Base-by-base conservation (phyloP, 2,113 vertebrate species). In the Antechinus flavipes region DNA sequence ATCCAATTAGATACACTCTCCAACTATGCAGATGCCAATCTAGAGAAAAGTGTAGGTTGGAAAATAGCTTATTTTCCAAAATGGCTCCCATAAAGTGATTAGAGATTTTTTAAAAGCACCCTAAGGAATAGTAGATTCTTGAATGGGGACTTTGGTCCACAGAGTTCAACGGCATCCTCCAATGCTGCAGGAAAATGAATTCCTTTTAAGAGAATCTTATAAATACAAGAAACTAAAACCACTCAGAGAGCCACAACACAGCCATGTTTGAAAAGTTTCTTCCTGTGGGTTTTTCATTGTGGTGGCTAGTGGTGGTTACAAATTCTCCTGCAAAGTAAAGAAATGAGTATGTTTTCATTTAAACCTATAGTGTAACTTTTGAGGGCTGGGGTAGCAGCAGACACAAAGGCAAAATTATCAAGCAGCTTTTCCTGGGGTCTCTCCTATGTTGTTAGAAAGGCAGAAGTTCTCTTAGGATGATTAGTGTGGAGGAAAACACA, bases 171-270 rank as follows among this genome's bases (percentile, higher is more conserved):
- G 68, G 68, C 35, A 84, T 84, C 89, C 61, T 27, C 91, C 93
- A 90, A 94, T 68, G 95, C 90, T 90, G 12, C 11, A 50, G 94
- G 90, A 92, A 23, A 6, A 56, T 91, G 49, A 19, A 30, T 0
- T 26, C n/a, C 89, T 95, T 93, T 46, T 53, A 97, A 96, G 91
- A 89, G 68, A 84, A 42, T 84, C 68, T 84, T 42, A 84, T 42
- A 84, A 84, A 84, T 84, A 84, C 68, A 96, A 94, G 91, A 96
- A 97, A 95, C 61, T 90, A 91, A 97, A 97, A 96, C 47, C 52
- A 94, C 84, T 97, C 76, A 84, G 16, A 9, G 84, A 96, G 92
- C 90, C 92, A 92, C 94, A 94, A 95, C 93, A 92, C n/a, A 49
- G 90, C n/a, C 35, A 46, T 84, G 93, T 95, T 47, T 91, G 91